phyloP scores from a whole-genome alignment of 1,140 invertebrate species.

The Drosophila ohnishii region DNA sequence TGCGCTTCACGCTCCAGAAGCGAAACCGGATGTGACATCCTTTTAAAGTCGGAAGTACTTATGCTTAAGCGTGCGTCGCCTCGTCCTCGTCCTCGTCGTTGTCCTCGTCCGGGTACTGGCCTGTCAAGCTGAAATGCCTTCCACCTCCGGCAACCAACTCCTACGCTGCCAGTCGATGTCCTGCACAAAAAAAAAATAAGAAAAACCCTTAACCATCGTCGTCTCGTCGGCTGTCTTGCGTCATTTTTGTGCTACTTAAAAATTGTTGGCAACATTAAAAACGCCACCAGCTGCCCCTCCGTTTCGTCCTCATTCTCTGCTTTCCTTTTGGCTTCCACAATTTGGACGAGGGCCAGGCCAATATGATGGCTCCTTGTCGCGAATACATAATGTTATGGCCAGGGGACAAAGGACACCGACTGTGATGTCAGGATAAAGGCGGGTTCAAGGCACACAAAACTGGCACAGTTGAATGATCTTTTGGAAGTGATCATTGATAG shows the following conservation, averaged over 20 bases:
- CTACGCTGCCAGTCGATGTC: conserved; percentile 9
- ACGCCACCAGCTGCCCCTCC: conserved; percentile 26
- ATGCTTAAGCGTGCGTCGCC: conserved; percentile 81
- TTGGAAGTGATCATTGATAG: neutral
- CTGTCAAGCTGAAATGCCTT: conserved; percentile 33
- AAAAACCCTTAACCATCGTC: neutral
- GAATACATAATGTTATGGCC: conserved; percentile 28
- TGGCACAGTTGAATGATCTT: neutral
- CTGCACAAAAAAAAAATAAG: neutral
- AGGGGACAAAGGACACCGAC: neutral
- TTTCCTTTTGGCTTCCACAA: conserved; percentile 3
- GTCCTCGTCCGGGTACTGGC: neutral
- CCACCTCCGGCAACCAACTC: neutral
- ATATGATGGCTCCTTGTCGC: conserved; percentile 31
- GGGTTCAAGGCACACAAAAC: neutral
- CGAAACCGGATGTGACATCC: conserved; percentile 82
- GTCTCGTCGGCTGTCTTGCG: conserved; percentile 40
- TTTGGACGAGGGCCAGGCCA: conserved; percentile 37
- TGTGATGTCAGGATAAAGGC: neutral
- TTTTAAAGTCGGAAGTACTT: conserved; percentile 83
- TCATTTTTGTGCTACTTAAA: conserved; percentile 78
- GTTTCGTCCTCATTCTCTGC: neutral
- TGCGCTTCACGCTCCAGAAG: conserved; percentile 78
- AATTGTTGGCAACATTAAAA: conserved; percentile 74
- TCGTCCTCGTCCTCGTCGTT: conserved; percentile 13